Evolutionary conservation across 2,797 vertebrate species (phyloP).

Genomic region (Tokudaia tokunoshimensis): DNA sequence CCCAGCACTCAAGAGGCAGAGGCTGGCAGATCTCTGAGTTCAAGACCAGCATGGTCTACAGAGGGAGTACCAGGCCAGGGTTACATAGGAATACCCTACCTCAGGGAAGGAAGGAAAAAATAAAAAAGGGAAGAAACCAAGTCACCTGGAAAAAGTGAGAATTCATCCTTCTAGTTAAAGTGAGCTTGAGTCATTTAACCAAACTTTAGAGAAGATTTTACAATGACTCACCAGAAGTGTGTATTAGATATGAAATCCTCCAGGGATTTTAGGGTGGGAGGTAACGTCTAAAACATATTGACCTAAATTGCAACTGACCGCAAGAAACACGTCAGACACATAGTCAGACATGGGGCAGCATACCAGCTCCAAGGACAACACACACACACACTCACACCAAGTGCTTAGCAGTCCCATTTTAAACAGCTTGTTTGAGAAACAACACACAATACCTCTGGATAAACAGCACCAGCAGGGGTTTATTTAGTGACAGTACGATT

Average conservation of each 20-base stretch:
- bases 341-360: neutral
- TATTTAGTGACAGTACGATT: slow-evolving; percentile 53
- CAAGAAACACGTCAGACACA: neutral
- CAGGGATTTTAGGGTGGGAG: neutral
- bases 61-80: neutral
- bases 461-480: slow-evolving; percentile 26
- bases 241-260: neutral
- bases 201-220: neutral
- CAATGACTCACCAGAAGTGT: neutral
- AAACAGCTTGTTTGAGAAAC: neutral
- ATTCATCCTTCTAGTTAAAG: neutral
- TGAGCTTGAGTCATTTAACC: neutral
- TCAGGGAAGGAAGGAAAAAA: no score
- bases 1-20: neutral
- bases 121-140: neutral
- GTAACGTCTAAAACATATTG: neutral
- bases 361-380: neutral
- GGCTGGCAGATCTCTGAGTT: neutral
- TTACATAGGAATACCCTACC: neutral
- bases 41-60: neutral
- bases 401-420: neutral
- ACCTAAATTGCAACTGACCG: neutral
- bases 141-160: neutral
- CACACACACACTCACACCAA: neutral
- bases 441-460: neutral